Conservation (phyloP, 2,888 invertebrate genomes). For the Platycheirus rosarum region DNA sequence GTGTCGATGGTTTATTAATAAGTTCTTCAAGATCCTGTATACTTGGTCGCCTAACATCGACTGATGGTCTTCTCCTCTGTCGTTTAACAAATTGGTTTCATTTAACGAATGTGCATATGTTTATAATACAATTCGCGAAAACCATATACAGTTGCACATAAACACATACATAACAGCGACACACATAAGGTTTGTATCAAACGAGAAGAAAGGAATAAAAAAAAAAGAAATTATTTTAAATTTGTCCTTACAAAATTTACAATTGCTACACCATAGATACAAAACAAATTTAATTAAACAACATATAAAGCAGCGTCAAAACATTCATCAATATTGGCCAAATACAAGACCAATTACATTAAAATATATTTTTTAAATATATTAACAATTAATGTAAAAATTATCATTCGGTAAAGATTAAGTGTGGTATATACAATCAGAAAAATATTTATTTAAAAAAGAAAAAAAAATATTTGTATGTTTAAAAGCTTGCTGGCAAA, state of each 20-base stretch:
- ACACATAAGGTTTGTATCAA: conserved; percentile 52
- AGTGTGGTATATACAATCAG: conserved; percentile 10
- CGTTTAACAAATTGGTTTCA: conserved; percentile 53
- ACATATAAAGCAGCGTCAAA: conserved; percentile 45
- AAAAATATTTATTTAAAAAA: conserved; percentile 9
- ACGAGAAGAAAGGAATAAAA: conserved; percentile 37
- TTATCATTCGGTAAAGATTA: conserved; percentile 2
- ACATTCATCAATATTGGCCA: conserved; percentile 47
- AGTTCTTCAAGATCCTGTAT: conserved; percentile 94
- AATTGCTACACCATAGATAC: conserved; percentile 33
- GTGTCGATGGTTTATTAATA: conserved; percentile 95
- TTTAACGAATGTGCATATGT: conserved; percentile 7
- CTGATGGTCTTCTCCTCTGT: conserved; percentile 92
- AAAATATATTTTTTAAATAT: conserved; percentile 25
- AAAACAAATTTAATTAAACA: conserved; percentile 29
- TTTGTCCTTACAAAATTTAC: conserved; percentile 12
- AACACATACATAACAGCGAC: conserved; percentile 23
- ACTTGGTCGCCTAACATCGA: conserved; percentile 94
- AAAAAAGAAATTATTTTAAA: conserved; percentile 34
- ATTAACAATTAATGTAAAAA: conserved; percentile 16
- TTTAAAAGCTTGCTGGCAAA: conserved; percentile 38
- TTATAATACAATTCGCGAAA: conserved; percentile 2
- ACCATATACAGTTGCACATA: neutral
- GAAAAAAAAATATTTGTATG: neutral
- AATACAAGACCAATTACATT: conserved; percentile 44